Percentiles rank a stretch among this genome's conserved stretches.
phyloP scores from a whole-genome alignment of 2,797 vertebrate species.

The Champsocephalus gunnari region DNA sequence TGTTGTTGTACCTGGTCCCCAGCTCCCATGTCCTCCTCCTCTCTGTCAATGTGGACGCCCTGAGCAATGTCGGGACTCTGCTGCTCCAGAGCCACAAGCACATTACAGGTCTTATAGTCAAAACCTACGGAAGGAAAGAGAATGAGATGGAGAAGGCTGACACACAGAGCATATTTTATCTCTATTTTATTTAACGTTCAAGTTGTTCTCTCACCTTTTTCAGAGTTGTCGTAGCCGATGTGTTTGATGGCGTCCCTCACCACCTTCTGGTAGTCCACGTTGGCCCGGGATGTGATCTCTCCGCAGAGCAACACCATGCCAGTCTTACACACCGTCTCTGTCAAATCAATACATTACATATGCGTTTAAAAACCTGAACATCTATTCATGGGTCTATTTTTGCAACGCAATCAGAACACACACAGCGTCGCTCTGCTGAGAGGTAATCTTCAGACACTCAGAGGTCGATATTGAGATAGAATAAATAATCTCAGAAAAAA shows the following conservation, averaged over 20 bases:
- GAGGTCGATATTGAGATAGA: constrained; percentile 25
- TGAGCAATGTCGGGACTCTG: constrained; percentile 99
- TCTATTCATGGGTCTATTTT: not conserved
- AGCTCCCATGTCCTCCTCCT: constrained; percentile 95
- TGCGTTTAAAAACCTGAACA: not conserved
- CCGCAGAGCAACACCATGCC: constrained; percentile 99
- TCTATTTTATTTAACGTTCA: not conserved
- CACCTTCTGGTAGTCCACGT: constrained; percentile 96
- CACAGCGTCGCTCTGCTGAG: not conserved
- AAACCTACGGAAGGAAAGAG: constrained; percentile 86
- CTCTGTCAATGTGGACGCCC: constrained; percentile 93
- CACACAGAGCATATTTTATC: not conserved
- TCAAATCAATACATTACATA: constrained; percentile 6
- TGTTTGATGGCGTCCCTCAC: constrained; percentile 94
- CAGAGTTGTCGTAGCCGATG: constrained; percentile 97
- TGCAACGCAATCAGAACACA: constrained; percentile 10
- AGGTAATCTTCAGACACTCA: constrained; percentile 7
- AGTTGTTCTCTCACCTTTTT: constrained; percentile 88
- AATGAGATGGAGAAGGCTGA: not conserved
- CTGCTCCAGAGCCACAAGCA: constrained; percentile 97
- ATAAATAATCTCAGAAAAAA: constrained; percentile 19
- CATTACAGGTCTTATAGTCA: constrained; percentile 99
- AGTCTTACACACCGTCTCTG: constrained; percentile 98
- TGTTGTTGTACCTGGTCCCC: constrained; percentile 93
- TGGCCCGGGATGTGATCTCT: constrained; percentile 94